Evolutionary conservation across 2,113 vertebrate species (phyloP), one percentile per base, ranked within the genome.

Genomic region (Hymenochirus boettgeri): DNA sequence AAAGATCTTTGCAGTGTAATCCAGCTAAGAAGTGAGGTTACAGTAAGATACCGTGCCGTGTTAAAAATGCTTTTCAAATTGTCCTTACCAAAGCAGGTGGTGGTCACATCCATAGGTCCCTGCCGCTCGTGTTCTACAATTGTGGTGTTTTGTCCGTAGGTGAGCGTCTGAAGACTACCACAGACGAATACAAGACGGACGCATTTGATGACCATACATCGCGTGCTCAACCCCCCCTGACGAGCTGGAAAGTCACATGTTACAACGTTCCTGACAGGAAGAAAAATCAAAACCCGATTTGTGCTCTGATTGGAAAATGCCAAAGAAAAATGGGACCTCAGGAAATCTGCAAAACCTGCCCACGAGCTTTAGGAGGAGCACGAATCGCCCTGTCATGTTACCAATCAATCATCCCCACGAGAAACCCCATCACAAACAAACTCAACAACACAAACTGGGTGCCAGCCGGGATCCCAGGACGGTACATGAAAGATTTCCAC

Each of bases 141-240:
- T n/a, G n/a, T n/a, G n/a, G n/a, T n/a, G n/a, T n/a, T n/a, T n/a
- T n/a, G n/a, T 35, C 33, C 33, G 4, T 39, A 60, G 57, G 42
- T 48, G 24, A 12, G 23, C 3, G n/a, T n/a, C 24, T 24, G n/a
- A 15, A 7, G 31, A 3, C 57, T 29, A 11, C 2, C 3, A 19
- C n/a, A n/a, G n/a, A 47, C 11, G 21, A 5, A 18, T 48, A 21
- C 12, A 48, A 50, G 27, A 2, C 15, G 11, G 31, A 66, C 5
- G 15, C 29, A 1, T 87, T 87, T 53, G 83, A 87, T 48, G 81
- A 85, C 21, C 83, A 35, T 88, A 85, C 29, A 70, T 69, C 24
- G 79, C 78, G 1, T 85, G 81, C 42, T 72, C n/a, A n/a, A n/a
- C n/a, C n/a, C n/a, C n/a, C n/a, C n/a, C 72, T 46, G 48, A 79